Conservation (phyloP, 2,113 vertebrate species). For the Hiodon alosoides region DNA sequence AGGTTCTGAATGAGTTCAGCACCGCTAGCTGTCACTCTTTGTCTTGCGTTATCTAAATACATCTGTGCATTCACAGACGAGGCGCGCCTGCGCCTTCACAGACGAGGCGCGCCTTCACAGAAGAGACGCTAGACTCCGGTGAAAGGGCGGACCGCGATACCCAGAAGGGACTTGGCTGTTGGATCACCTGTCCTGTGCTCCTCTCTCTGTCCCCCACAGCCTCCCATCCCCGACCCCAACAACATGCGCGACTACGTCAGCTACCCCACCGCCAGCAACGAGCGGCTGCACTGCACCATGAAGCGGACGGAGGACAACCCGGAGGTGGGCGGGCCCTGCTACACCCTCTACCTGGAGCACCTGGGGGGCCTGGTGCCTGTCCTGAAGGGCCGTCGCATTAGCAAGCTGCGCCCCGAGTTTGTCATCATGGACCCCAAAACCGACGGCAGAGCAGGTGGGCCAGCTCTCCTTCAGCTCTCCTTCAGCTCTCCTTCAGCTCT, state of each 20-base stretch:
- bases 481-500: too few relatives aligned
- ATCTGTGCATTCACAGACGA: too few relatives aligned
- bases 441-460: conserved; percentile 84
- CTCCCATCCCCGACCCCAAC: conserved; percentile 97
- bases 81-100: too few relatives aligned
- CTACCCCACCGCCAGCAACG: conserved; percentile 86
- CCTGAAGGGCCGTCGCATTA: conserved; percentile 91
- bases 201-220: conserved; percentile 60
- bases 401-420: conserved; percentile 95
- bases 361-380: conserved; percentile 93
- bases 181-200: too few relatives aligned
- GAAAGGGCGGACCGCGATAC: too few relatives aligned
- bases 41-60: too few relatives aligned
- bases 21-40: too few relatives aligned
- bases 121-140: too few relatives aligned
- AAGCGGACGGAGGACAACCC: conserved; percentile 92
- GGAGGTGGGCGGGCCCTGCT: conserved; percentile 90
- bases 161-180: too few relatives aligned
- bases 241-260: conserved; percentile 99
- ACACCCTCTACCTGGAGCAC: conserved; percentile 92
- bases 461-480: too few relatives aligned
- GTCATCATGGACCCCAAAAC: conserved; percentile 97
- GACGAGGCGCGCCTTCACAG: too few relatives aligned
- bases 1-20: too few relatives aligned
- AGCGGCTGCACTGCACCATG: conserved; percentile 96